Conservation (phyloP, 23 tunicate species). For the Ciona savignyi region DNA sequence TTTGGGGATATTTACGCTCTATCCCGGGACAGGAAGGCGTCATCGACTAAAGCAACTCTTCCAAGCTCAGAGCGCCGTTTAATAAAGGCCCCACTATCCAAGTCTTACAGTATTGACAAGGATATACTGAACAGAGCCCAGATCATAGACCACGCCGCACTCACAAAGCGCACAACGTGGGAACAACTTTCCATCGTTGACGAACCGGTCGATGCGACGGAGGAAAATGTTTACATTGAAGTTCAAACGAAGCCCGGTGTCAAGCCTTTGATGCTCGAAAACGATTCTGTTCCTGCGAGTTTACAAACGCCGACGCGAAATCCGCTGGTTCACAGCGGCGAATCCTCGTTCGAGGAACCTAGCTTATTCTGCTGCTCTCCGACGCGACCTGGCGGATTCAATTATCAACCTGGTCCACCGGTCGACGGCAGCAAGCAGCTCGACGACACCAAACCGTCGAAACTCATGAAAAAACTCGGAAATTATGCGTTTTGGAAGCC, state of each 20-base stretch:
- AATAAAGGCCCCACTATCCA: slow-evolving; percentile 14
- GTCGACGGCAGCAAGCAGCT: not conserved
- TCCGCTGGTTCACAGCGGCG: slow-evolving; percentile 25
- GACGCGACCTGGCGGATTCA: slow-evolving; percentile 11
- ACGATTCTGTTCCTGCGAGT: not conserved
- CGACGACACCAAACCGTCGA: slow-evolving; percentile 3
- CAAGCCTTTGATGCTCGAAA: not conserved
- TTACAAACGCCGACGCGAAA: not conserved
- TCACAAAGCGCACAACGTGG: not conserved
- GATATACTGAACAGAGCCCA: not conserved
- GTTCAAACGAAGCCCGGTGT: slow-evolving; percentile 1
- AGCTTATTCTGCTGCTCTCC: slow-evolving; percentile 52
- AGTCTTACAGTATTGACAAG: slow-evolving; percentile 27
- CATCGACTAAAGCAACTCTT: not conserved
- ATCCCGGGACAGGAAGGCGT: not conserved
- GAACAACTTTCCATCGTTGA: not conserved
- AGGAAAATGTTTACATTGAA: slow-evolving; percentile 35
- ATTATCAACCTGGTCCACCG: not conserved
- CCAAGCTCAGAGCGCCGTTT: not conserved
- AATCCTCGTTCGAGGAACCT: slow-evolving; percentile 48
- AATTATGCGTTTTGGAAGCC: slow-evolving; percentile 61
- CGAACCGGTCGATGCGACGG: not conserved
- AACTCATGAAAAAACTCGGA: slow-evolving; percentile 42
- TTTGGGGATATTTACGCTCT: not conserved
- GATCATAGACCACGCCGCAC: not conserved